Evolutionary conservation across 2,888 invertebrate genomes (phyloP).

Genomic region (Lasioglossum villosulum): DNA sequence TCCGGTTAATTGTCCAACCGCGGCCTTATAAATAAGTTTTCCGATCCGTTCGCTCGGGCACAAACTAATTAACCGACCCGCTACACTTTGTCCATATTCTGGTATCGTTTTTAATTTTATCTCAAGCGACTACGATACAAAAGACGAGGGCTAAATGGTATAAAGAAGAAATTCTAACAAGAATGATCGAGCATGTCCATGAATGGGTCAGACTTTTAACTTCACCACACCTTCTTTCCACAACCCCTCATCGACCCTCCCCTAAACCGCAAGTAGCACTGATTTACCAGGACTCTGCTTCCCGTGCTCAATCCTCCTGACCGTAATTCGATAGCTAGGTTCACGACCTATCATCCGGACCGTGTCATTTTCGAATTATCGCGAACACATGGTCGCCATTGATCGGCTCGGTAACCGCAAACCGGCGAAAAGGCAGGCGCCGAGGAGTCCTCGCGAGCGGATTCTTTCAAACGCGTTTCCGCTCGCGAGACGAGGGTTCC

Average conservation of each 20-base stretch:
- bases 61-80: not conserved
- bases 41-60: not conserved
- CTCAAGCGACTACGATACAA: not conserved
- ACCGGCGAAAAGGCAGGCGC: not conserved
- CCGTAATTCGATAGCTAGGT: conserved; percentile 30
- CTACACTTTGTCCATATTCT: not conserved
- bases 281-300: conserved; percentile 16
- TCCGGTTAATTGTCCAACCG: not conserved
- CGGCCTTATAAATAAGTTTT: not conserved
- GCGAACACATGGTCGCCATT: conserved; percentile 3
- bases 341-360: conserved; percentile 10
- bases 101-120: not conserved
- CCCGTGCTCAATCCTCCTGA: not conserved
- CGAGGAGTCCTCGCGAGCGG: not conserved
- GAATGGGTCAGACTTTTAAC: not conserved
- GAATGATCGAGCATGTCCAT: not conserved
- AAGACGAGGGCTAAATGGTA: not conserved
- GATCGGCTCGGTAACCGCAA: conserved; percentile 32
- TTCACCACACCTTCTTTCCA: not conserved
- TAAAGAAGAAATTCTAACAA: not conserved
- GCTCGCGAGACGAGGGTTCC: conserved; percentile 27
- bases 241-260: conserved; percentile 5
- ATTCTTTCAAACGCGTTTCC: conserved; percentile 27
- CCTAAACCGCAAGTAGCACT: conserved; percentile 34
- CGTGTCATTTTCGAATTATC: conserved; percentile 38